Conservation (phyloP, 2,113 vertebrate genomes). For the Agapornis roseicollis region DNA sequence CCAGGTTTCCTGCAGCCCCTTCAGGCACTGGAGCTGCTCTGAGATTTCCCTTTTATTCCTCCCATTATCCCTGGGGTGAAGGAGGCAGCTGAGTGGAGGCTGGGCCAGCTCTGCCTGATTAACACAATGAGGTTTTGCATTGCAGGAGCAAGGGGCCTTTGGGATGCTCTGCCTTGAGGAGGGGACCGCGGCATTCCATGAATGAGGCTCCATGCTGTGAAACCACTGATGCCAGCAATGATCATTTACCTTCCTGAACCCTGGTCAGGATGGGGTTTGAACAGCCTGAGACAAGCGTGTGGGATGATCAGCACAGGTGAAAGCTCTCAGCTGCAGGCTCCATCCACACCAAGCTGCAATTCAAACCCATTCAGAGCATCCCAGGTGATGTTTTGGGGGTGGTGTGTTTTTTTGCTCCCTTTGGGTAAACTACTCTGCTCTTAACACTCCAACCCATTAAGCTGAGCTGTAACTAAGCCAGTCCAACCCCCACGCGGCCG, state of each 20-base stretch:
- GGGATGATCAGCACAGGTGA: neutral
- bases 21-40: neutral
- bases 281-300: neutral
- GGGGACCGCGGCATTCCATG: accelerated
- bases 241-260: accelerated
- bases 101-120: neutral
- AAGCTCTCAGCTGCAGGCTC: neutral
- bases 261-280: accelerated
- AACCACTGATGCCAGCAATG: accelerated
- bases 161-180: accelerated
- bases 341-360: neutral
- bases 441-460: neutral
- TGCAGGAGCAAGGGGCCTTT: accelerated
- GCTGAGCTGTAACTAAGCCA: neutral
- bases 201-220: accelerated
- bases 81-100: neutral
- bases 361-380: neutral
- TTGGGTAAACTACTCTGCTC: neutral
- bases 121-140: accelerated
- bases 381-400: neutral
- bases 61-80: neutral
- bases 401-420: neutral
- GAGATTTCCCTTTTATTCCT: neutral
- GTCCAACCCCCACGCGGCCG: neutral
- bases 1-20: neutral